Base-by-base conservation (phyloP, 2,797 vertebrate species). In the Eremophila alpestris region DNA sequence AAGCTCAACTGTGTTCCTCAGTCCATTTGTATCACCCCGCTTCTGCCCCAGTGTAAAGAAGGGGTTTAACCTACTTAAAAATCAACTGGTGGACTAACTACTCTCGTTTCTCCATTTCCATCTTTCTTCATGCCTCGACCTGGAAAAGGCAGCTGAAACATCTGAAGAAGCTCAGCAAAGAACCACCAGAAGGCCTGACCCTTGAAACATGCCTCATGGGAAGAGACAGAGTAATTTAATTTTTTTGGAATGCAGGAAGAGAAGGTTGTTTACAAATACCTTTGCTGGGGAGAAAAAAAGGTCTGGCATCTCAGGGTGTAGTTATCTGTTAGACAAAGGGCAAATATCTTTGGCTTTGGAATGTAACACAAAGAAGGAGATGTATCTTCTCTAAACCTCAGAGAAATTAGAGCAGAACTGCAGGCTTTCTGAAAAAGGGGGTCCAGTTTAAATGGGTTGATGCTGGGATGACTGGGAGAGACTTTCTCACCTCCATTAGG, bases 241-340 rank as follows among this genome's bases (percentile, higher is more conserved):
- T 80, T 83, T 62, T 74, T 81, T 6, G 2, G 89, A 94, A 59
- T 80, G 84, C 65, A 73, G 73, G 58, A 75, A 77, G 58, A 55
- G 48, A 75, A 27, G 23, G 27, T 41, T 87, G 88, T 91, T 96
- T 95, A 91, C 68, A 95, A 94, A 93, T 93, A 89, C 94, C 76
- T 94, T 91, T 62, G 36, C 82, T 91, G 46, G 32, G 27, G 6
- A 32, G 74, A 75, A 82, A 79, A 79, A 83, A 52, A 58, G 30
- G 29, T 75, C 81, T 94, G 90, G 58, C 68, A 30, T 55, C 67
- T 56, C 13, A 1, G 32, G 18, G 6, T 62, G 68, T 40, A 83
- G 49, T 68, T 92, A 78, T 92, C 81, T 93, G 62, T 87, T 71
- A 93, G 81, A 92, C 59, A 77, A 95, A 96, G 84, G 84, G 48